Evolutionary conservation across 2,797 vertebrate species (phyloP).

Genomic region (Anas acuta): DNA sequence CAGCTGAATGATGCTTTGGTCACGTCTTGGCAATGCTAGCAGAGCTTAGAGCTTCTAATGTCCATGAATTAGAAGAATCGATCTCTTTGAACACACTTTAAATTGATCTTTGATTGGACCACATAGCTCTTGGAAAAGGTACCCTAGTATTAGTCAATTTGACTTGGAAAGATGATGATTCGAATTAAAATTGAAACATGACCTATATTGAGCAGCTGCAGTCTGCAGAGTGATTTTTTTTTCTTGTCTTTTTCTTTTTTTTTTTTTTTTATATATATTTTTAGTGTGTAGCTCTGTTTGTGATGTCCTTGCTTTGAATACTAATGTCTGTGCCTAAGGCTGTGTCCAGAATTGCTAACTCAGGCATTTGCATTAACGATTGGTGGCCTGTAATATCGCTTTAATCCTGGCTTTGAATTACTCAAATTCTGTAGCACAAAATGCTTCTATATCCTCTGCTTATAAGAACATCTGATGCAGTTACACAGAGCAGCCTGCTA

Average conservation of each 20-base stretch:
- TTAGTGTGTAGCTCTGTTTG: slow-evolving; percentile 42
- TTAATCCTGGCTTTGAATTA: slow-evolving; percentile 54
- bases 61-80: slow-evolving; percentile 40
- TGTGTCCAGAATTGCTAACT: slow-evolving; percentile 50
- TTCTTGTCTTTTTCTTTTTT: not conserved
- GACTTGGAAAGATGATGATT: slow-evolving; percentile 62
- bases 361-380: slow-evolving; percentile 61
- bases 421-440: slow-evolving; percentile 19
- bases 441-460: not conserved
- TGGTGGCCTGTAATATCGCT: slow-evolving; percentile 7
- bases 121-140: slow-evolving; percentile 39
- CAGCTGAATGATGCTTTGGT: not conserved
- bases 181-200: slow-evolving; percentile 68
- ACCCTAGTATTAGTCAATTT: slow-evolving; percentile 61
- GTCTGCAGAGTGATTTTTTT: not conserved
- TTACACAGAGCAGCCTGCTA: not conserved
- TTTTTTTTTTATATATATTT: not conserved
- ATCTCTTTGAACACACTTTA: slow-evolving; percentile 34
- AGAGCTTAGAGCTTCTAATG: slow-evolving; percentile 20
- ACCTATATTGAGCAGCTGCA: slow-evolving; percentile 44
- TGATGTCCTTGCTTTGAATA: slow-evolving; percentile 55
- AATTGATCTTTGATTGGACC: slow-evolving; percentile 65
- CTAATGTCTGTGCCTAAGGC: slow-evolving; percentile 33
- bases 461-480: not conserved
- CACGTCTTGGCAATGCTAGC: not conserved